A percentile compares a stretch with the other conserved stretches of the same genome.
phyloP scores from a whole-genome alignment of 2,888 invertebrate species.

The Tholera decimalis region DNA sequence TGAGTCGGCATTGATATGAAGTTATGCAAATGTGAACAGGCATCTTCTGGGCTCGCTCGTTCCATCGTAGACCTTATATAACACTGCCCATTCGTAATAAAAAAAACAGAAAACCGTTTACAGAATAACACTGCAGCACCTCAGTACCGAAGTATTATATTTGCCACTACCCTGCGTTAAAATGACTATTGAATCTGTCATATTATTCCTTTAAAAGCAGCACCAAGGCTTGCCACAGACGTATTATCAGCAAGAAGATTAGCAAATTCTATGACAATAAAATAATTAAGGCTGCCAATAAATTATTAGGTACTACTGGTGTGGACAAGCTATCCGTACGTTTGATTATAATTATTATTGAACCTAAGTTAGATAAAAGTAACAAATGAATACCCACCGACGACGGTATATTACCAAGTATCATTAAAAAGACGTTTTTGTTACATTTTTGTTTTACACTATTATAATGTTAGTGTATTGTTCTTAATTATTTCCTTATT shows the following conservation, averaged over 20 bases:
- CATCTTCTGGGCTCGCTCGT: too few relatives aligned
- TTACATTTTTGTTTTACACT: slow-evolving; percentile 44
- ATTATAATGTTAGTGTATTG: slow-evolving; percentile 22
- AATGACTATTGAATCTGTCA: neutral
- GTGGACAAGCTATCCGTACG: neutral
- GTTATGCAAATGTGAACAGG: too few relatives aligned
- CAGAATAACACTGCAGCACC: slow-evolving; percentile 2
- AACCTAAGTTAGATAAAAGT: slow-evolving; percentile 25
- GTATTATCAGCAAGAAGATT: neutral
- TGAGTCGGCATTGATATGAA: too few relatives aligned
- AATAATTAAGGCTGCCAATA: slow-evolving; percentile 9
- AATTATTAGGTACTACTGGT: neutral
- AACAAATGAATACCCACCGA: slow-evolving; percentile 66
- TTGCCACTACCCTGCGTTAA: neutral
- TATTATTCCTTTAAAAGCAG: neutral
- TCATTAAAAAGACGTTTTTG: slow-evolving; percentile 57
- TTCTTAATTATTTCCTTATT: slow-evolving; percentile 27
- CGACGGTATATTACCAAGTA: slow-evolving; percentile 64
- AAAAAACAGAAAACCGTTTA: too few relatives aligned
- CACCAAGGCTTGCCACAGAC: neutral
- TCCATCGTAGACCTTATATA: too few relatives aligned
- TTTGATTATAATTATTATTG: slow-evolving; percentile 12
- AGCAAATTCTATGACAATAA: neutral
- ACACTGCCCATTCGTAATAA: too few relatives aligned
- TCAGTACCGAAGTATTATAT: neutral